Evolutionary conservation across 1,140 invertebrate species (phyloP).

Genomic region (Pseudomyrmex concolor): DNA sequence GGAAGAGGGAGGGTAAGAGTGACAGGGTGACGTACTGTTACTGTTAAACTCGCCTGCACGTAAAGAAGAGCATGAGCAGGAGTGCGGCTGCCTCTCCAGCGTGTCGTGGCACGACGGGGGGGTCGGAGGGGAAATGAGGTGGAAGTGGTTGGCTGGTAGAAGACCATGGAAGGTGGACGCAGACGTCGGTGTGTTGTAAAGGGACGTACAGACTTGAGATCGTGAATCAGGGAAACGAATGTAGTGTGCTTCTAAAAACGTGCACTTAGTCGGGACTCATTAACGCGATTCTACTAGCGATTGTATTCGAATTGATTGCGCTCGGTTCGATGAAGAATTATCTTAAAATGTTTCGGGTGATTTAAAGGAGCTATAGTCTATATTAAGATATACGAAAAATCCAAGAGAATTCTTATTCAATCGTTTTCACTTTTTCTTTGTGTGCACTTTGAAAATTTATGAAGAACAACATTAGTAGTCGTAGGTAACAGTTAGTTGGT

Average conservation of each 20-base stretch:
- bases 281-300: constrained; percentile 50
- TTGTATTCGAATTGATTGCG: constrained; percentile 46
- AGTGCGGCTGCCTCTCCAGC: constrained; percentile 66
- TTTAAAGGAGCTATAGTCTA: background rate
- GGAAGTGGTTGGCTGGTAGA: constrained; percentile 58
- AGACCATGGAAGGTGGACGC: constrained; percentile 64
- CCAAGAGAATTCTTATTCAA: background rate
- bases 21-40: constrained; percentile 82
- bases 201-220: constrained; percentile 34
- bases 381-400: background rate
- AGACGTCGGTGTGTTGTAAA: constrained; percentile 55
- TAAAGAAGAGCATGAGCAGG: constrained; percentile 70
- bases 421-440: background rate
- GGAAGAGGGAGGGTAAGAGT: constrained; percentile 58
- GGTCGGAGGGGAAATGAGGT: constrained; percentile 56
- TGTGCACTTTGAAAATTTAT: background rate
- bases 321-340: constrained; percentile 12
- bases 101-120: constrained; percentile 54
- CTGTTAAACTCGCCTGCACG: constrained; percentile 81
- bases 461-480: background rate
- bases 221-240: constrained; percentile 53
- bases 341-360: constrained; percentile 16
- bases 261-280: constrained; percentile 59
- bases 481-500: too few species aligned
- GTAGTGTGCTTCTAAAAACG: constrained; percentile 60